Base-by-base conservation (phyloP, 1,140 invertebrate genomes). In the Acromyrmex heyeri region DNA sequence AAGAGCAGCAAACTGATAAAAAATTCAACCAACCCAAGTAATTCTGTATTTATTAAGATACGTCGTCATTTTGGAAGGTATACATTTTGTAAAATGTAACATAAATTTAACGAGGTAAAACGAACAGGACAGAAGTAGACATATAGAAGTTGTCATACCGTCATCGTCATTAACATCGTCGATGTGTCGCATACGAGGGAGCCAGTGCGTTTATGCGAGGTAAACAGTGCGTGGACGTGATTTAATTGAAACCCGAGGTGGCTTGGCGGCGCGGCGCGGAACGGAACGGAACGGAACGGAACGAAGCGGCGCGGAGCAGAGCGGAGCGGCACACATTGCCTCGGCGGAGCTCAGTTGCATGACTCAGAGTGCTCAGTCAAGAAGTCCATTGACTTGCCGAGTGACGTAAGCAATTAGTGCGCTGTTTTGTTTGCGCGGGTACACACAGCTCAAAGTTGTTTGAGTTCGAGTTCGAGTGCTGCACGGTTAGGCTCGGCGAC, bases 331-430 rank as follows among this genome's bases (percentile, higher is more conserved):
- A 72, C 64, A 57, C 83, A 77, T 61, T 85, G 73, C 83, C 83
- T 87, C 70, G 78, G 73, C 67, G 65, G 34, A 72, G 86, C 85
- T 87, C 75, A 55, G 86, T 88, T 91, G 90, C 87, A 88, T 93
- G 93, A 93, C 90, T 93, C 91, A 92, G 91, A 70, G 88, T 76
- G 76, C 92, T 88, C 83, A 86, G 91, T 91, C 86, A 86, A 91
- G 91, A 90, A 93, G 92, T 93, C 93, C 93, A 93, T 93, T 93
- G 93, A 93, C 92, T 93, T 88, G 92, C 89, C 90, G 92, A 94
- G 92, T 95, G 94, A 95, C 93, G 94, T 93, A 94, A 95, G 94
- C 93, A 94, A 95, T 95, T 95, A 95, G 94, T 92, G 92, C 91
- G 93, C 92, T 93, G 93, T 94, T 94, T 94, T 94, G 93, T 94